A percentile compares a stretch with the other conserved stretches of the same genome.
Conservation (phyloP, 2,113 vertebrate species). For the Pantherophis guttatus region DNA sequence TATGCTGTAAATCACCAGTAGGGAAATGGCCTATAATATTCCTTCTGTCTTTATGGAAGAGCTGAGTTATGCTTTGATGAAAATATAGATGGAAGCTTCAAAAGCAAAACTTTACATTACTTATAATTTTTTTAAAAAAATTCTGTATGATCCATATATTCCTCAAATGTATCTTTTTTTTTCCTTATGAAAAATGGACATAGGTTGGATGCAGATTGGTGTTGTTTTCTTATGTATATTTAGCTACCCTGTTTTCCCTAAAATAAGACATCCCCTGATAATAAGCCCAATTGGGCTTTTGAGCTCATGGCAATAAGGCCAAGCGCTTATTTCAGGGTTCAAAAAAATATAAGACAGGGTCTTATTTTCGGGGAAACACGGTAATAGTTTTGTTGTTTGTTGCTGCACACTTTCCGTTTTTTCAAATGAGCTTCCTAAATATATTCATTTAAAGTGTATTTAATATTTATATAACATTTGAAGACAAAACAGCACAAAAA, state of each 20-base stretch:
- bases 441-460: background rate
- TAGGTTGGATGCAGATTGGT: constrained; percentile 29
- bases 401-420: background rate
- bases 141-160: background rate
- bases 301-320: no score
- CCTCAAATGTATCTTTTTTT: constrained; percentile 28
- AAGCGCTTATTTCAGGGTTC: no score
- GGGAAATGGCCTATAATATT: background rate
- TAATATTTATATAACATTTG: background rate
- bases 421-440: background rate
- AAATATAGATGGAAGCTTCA: background rate
- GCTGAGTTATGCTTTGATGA: background rate
- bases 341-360: no score
- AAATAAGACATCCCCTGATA: no score
- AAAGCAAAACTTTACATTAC: background rate
- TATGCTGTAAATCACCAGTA: background rate
- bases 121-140: background rate
- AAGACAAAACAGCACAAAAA: background rate
- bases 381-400: constrained; percentile 13
- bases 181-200: background rate
- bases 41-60: background rate
- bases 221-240: background rate
- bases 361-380: no score
- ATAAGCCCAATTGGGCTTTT: no score
- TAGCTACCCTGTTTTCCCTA: background rate